These are phyloP conservation scores for Bambusicola thoracicus DNA, from an alignment of 2,113 vertebrate species.

Conservation along the genomic window DNA sequence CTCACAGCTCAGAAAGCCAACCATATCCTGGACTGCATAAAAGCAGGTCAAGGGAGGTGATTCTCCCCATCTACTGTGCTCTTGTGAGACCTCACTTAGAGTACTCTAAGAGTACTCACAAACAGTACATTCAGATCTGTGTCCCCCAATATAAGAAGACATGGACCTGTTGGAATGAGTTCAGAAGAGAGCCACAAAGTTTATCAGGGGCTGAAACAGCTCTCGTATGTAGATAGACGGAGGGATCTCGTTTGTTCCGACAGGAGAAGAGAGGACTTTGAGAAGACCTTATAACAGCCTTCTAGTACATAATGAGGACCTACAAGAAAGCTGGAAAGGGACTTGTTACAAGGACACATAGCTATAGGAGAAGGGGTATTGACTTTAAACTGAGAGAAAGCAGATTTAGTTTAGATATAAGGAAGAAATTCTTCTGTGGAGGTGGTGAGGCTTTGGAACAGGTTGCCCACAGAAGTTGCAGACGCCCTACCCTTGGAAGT, in stretches of 20 bases:
- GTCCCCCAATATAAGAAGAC: neutral
- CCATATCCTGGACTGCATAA: neutral
- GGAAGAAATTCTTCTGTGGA: no score
- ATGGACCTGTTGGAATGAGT: neutral
- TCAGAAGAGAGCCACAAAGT: neutral
- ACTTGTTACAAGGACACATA: neutral
- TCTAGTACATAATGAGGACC: neutral
- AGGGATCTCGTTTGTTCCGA: neutral
- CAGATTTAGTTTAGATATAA: neutral
- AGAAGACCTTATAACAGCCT: neutral
- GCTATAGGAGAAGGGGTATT: neutral
- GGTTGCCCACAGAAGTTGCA: neutral
- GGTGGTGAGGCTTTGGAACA: no score
- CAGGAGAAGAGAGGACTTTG: neutral
- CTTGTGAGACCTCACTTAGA: neutral
- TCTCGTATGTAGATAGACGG: neutral
- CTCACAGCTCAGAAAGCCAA: neutral
- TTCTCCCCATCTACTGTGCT: neutral
- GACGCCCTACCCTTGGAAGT: neutral
- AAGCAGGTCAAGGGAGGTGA: neutral
- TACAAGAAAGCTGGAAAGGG: neutral
- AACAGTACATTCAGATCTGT: neutral
- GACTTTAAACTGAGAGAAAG: neutral
- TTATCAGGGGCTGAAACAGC: neutral
- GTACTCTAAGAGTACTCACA: no score